Percentiles rank a stretch among this genome's conserved stretches.
Conservation (phyloP, 2,113 vertebrate genomes). For the Elachura formosa region DNA sequence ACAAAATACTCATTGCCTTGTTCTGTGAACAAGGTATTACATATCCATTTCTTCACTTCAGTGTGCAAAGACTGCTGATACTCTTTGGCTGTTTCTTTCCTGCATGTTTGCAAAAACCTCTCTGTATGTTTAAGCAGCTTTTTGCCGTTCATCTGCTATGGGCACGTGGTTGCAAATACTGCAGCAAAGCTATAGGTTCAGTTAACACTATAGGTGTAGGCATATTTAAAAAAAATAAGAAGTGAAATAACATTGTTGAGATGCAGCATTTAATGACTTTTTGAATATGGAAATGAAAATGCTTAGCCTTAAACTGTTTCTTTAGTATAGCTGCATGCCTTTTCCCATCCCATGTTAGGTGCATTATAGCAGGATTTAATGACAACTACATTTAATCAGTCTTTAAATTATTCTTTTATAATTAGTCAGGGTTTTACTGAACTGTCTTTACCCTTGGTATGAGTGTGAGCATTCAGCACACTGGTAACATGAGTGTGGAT, state of each 20-base stretch:
- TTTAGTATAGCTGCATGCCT: neutral
- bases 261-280: neutral
- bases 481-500: neutral
- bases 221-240: neutral
- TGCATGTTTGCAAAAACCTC: neutral
- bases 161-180: neutral
- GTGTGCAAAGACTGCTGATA: neutral
- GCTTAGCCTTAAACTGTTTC: neutral
- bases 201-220: neutral
- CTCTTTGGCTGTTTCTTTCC: neutral
- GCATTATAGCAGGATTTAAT: neutral
- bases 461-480: fast-evolving
- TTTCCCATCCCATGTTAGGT: neutral
- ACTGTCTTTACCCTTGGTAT: neutral
- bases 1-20: neutral
- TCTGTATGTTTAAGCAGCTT: neutral
- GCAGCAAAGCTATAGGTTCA: neutral
- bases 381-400: neutral
- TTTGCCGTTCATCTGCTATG: neutral
- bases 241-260: neutral
- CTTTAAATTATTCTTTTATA: neutral
- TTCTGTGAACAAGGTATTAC: neutral
- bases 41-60: neutral
- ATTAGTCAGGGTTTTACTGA: neutral
- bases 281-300: neutral